These are phyloP conservation scores for Oryctes rhinoceros DNA, from an alignment of 1,140 invertebrate genomes.

Conservation along the genomic window DNA sequence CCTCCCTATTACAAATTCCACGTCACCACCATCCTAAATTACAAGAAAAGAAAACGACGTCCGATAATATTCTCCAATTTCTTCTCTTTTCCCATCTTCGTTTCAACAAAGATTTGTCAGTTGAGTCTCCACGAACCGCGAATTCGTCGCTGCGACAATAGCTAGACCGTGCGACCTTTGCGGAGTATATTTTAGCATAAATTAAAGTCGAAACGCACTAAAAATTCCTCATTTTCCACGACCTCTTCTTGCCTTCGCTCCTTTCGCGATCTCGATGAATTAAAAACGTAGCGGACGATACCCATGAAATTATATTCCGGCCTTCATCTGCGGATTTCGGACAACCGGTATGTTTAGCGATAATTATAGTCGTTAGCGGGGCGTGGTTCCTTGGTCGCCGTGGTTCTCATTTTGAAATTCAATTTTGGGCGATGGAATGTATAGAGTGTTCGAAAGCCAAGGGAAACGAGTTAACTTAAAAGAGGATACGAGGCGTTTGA, in stretches of 20 bases:
- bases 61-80: too few species aligned
- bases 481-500: too few species aligned
- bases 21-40: too few species aligned
- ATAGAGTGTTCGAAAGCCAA: not conserved
- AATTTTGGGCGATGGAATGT: not conserved
- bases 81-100: too few species aligned
- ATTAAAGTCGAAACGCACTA: not conserved
- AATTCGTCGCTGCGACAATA: not conserved
- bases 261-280: not conserved
- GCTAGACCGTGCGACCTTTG: not conserved
- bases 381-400: conserved; percentile 47
- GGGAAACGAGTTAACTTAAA: too few species aligned
- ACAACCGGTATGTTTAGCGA: conserved; percentile 54
- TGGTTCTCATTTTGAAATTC: conserved; percentile 5
- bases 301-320: conserved; percentile 54
- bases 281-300: not conserved
- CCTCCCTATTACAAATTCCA: too few species aligned
- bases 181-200: not conserved
- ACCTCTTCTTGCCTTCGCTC: not conserved
- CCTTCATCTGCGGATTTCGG: conserved; percentile 45
- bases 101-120: too few species aligned
- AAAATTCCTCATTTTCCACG: conserved; percentile 9
- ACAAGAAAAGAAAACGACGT: too few species aligned
- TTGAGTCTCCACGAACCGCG: too few species aligned
- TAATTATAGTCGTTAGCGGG: conserved; percentile 57